A percentile compares a stretch with the other conserved stretches of the same genome.
These are phyloP conservation scores for Sebastolobus alascanus DNA, from an alignment of 2,797 vertebrate genomes.

Conservation along the genomic window DNA sequence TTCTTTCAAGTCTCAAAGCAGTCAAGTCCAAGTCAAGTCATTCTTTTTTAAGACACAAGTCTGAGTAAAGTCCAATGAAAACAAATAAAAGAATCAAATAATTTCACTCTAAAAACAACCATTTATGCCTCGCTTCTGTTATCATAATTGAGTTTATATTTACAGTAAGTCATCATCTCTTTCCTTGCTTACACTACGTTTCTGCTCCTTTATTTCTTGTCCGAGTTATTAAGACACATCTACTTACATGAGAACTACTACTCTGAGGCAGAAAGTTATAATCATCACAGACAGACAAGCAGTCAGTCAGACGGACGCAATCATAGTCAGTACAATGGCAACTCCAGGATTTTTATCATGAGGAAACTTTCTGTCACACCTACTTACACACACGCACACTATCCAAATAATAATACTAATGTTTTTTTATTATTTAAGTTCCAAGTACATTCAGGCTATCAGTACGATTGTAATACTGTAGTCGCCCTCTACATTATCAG, in stretches of 20 bases:
- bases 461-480: constrained; percentile 13
- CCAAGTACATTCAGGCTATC: constrained; percentile 22
- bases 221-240: not conserved
- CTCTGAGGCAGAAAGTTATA: not conserved
- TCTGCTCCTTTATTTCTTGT: not conserved
- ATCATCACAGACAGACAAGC: not conserved
- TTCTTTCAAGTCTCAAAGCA: not conserved
- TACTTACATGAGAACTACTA: not conserved
- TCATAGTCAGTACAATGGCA: not conserved
- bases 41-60: not conserved
- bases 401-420: constrained; percentile 35
- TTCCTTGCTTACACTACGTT: not conserved
- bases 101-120: not conserved
- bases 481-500: constrained; percentile 59
- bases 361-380: constrained; percentile 8
- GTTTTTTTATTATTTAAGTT: constrained; percentile 24
- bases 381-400: not conserved
- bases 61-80: not conserved
- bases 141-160: not conserved
- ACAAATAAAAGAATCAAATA: not conserved
- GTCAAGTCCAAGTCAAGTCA: not conserved
- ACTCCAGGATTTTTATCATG: not conserved
- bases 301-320: not conserved
- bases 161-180: not conserved
- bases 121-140: too few relatives aligned